Percentiles rank a stretch among this genome's conserved stretches.
Evolutionary conservation across 2,888 invertebrate species (phyloP).

Genomic region (Cylloceria caligata): DNA sequence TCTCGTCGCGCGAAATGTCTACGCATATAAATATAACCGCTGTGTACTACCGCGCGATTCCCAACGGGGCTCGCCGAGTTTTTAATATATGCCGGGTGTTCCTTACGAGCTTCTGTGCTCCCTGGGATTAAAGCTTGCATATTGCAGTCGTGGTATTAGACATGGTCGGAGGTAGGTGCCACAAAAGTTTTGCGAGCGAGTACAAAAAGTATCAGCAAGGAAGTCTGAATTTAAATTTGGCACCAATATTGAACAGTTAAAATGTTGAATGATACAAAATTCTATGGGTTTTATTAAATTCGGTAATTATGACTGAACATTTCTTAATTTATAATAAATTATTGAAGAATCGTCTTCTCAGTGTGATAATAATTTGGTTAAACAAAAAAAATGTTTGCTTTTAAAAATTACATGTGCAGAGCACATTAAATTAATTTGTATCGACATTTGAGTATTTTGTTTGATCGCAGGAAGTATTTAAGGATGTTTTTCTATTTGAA

Average conservation of each 20-base stretch:
- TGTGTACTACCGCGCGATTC: constrained; percentile 36
- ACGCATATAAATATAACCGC: constrained; percentile 67
- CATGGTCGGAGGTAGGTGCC: neutral
- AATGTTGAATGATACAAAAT: neutral
- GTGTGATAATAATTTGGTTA: too few species aligned
- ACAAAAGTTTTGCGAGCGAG: neutral
- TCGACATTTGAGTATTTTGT: neutral
- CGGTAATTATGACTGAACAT: neutral
- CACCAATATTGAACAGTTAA: neutral
- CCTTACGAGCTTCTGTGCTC: constrained; percentile 73
- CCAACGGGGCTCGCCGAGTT: constrained; percentile 67
- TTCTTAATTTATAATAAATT: neutral
- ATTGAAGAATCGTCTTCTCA: too few species aligned
- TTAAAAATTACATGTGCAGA: neutral
- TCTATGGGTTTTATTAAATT: neutral
- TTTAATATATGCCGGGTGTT: constrained; percentile 80
- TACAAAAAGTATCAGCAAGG: neutral
- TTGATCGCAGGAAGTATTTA: neutral
- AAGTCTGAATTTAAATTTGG: neutral
- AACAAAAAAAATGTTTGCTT: neutral
- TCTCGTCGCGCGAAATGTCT: constrained; percentile 65
- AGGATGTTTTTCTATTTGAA: constrained; percentile 1
- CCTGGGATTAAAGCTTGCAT: constrained; percentile 51
- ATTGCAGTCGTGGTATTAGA: constrained; percentile 55
- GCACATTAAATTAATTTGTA: neutral